These are phyloP conservation scores for Motacilla alba DNA, from an alignment of 2,113 vertebrate species.

Conservation along the genomic window DNA sequence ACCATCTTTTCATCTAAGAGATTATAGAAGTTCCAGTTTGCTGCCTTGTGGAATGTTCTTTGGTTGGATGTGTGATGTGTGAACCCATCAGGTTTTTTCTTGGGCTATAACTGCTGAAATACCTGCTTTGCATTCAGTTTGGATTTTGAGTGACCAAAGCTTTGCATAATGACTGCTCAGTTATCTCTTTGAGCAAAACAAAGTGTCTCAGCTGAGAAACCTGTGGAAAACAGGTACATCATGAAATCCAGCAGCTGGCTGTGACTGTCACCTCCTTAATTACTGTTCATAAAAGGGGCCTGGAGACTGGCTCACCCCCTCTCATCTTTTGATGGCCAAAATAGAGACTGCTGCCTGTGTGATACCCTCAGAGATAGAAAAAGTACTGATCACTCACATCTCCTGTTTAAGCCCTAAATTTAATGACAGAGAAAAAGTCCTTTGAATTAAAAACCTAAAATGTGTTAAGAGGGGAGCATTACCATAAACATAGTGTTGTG, in stretches of 20 bases:
- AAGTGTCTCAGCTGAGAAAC: not conserved
- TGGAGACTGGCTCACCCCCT: not conserved
- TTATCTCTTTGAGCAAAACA: not conserved
- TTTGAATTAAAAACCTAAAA: constrained; percentile 39
- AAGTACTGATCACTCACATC: not conserved
- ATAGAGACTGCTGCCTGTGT: not conserved
- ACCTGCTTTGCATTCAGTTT: not conserved
- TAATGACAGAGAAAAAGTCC: constrained; percentile 25
- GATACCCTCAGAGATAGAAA: not conserved
- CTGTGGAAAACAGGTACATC: not conserved
- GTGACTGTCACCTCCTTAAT: not conserved
- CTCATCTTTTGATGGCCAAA: not conserved
- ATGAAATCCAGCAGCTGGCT: not conserved
- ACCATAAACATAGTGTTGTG: not conserved
- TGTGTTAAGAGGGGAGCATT: constrained; percentile 1
- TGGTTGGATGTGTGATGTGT: not conserved
- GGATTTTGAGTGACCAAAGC: not conserved
- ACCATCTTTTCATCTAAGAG: not conserved
- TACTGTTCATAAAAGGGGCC: not conserved
- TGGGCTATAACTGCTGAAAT: not conserved
- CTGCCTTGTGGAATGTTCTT: not conserved
- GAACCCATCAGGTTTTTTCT: not conserved
- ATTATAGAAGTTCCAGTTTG: not conserved
- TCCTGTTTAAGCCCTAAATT: not conserved
- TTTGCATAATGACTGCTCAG: not conserved